A percentile compares a stretch with the other conserved stretches of the same genome.
Evolutionary conservation across 2,113 vertebrate genomes (phyloP).

Genomic region (Notiomystis cincta): DNA sequence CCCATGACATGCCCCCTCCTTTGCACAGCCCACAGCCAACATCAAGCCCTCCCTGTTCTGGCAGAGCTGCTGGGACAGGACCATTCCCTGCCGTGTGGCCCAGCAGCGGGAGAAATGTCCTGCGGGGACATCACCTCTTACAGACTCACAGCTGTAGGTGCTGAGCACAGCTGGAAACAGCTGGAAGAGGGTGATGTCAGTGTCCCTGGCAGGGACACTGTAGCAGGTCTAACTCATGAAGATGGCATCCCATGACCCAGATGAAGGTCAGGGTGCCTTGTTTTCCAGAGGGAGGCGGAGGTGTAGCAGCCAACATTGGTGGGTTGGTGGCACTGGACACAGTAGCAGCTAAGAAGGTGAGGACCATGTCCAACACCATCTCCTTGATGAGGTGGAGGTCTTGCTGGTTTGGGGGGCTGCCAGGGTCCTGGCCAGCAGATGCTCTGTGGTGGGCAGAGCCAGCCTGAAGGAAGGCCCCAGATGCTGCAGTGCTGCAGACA

Average conservation of each 20-base stretch:
- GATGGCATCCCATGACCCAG: constrained; percentile 52
- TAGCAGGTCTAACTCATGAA: constrained; percentile 67
- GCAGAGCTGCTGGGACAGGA: background rate
- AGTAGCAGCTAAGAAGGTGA: background rate
- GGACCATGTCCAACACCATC: constrained; percentile 36
- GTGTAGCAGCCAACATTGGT: constrained; percentile 59
- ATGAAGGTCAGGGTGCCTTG: background rate
- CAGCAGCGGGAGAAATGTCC: rapidly evolving
- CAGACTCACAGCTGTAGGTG: constrained; percentile 55
- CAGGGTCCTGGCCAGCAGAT: background rate
- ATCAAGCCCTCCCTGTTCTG: background rate
- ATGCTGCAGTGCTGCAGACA: rapidly evolving
- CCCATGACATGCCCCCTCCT: background rate
- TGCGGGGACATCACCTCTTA: constrained; percentile 1
- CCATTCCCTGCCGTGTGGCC: background rate
- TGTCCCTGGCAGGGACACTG: background rate
- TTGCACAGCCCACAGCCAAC: rapidly evolving
- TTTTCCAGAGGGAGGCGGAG: background rate
- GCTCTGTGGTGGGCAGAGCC: background rate
- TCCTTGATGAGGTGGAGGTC: background rate
- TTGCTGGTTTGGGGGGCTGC: background rate
- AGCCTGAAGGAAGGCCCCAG: background rate
- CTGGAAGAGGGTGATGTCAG: background rate
- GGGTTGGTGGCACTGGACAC: background rate
- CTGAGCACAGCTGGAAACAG: background rate